Percentiles rank a stretch among this genome's conserved stretches.
Conservation (phyloP, 2,888 invertebrate genomes). For the Melipona beecheii region DNA sequence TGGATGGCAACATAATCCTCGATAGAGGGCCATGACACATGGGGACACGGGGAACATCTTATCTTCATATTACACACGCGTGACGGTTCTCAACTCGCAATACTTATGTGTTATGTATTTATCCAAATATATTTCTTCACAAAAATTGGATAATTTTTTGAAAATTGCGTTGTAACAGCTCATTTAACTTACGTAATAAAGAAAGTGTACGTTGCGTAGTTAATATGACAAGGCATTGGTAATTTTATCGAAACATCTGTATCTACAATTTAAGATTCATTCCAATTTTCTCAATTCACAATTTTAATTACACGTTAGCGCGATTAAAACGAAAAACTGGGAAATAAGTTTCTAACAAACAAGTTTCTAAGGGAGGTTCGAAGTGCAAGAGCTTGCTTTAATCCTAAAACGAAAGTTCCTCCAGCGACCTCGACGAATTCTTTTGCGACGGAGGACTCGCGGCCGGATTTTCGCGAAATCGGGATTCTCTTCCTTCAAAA, state of each 20-base stretch:
- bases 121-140: background rate
- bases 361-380: background rate
- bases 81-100: constrained; percentile 74
- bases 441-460: background rate
- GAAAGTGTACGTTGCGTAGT: too few species aligned
- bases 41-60: constrained; percentile 80
- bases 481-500: constrained; percentile 73
- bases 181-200: too few species aligned
- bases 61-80: constrained; percentile 80
- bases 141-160: background rate
- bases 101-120: constrained; percentile 8
- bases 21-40: constrained; percentile 77
- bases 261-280: too few species aligned
- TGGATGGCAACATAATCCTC: constrained; percentile 80
- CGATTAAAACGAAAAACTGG: background rate
- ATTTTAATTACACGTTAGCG: background rate
- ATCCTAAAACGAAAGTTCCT: constrained; percentile 22
- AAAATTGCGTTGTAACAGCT: background rate
- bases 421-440: background rate
- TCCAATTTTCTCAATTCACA: too few species aligned
- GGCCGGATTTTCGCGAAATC: constrained; percentile 25
- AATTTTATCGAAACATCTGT: too few species aligned
- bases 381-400: background rate
- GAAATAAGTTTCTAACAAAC: too few species aligned
- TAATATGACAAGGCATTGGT: too few species aligned